Conservation (phyloP, 2,113 vertebrate species). For the Mormyrus iriodes region DNA sequence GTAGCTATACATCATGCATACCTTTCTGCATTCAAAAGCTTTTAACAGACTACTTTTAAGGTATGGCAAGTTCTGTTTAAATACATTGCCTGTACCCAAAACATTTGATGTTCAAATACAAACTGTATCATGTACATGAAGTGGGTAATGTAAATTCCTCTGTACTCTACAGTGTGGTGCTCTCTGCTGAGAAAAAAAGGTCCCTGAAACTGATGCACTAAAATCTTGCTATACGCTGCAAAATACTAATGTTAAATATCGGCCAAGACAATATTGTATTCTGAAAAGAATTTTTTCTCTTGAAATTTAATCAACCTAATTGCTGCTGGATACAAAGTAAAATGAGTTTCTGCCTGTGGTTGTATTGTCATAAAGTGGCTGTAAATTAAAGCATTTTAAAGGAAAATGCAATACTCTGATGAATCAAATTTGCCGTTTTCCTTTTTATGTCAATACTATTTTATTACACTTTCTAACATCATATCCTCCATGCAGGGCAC, state of each 20-base stretch:
- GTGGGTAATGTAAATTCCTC: background rate
- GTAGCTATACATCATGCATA: background rate
- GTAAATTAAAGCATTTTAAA: background rate
- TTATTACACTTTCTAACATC: background rate
- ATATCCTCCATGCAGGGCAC: background rate
- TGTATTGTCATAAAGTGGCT: background rate
- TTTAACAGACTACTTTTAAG: background rate
- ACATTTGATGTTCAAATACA: background rate
- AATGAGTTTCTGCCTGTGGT: background rate
- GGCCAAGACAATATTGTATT: background rate
- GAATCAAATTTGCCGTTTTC: background rate
- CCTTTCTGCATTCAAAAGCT: background rate
- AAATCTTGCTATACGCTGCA: background rate
- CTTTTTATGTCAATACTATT: background rate
- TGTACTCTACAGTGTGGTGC: background rate
- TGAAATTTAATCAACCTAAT: background rate
- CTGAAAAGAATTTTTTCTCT: background rate
- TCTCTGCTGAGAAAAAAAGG: background rate
- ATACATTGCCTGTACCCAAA: background rate
- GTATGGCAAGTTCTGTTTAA: background rate
- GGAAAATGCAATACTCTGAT: background rate
- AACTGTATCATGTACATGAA: background rate
- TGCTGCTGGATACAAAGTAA: background rate
- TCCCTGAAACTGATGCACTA: background rate
- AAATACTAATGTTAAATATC: background rate